Conservation (phyloP, 2,797 vertebrate species). For the Ciconia nigra region DNA sequence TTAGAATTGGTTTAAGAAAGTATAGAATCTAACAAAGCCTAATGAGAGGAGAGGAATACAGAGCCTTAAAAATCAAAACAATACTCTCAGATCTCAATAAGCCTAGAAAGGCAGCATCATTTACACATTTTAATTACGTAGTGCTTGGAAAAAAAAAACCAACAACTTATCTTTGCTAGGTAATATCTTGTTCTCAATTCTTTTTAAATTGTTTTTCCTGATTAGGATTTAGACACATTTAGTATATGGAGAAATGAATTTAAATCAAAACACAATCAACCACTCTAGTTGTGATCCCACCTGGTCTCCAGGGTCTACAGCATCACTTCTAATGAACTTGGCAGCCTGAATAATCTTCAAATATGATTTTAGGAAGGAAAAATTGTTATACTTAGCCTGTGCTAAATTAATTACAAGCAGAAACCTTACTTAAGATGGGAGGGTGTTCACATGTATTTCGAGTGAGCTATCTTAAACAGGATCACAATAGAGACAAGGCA, state of each 20-base stretch:
- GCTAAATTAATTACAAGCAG: background rate
- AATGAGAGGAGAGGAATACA: background rate
- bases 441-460: background rate
- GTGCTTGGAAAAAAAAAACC: background rate
- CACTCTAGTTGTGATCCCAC: background rate
- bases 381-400: background rate
- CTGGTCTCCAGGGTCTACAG: background rate
- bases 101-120: background rate
- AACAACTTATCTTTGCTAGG: background rate
- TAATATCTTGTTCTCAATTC: background rate
- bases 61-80: background rate
- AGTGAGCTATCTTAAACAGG: background rate
- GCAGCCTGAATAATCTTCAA: background rate
- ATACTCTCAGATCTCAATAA: background rate
- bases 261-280: slow-evolving; percentile 9
- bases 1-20: background rate
- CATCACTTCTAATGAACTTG: background rate
- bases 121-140: background rate
- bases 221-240: slow-evolving; percentile 2
- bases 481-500: background rate
- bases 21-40: background rate
- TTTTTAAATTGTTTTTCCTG: background rate
- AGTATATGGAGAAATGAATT: background rate
- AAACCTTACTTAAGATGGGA: background rate
- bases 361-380: background rate